A percentile compares a stretch with the other conserved stretches of the same genome.
phyloP scores from a whole-genome alignment of 2,113 vertebrate genomes.

The Hemicordylus capensis region DNA sequence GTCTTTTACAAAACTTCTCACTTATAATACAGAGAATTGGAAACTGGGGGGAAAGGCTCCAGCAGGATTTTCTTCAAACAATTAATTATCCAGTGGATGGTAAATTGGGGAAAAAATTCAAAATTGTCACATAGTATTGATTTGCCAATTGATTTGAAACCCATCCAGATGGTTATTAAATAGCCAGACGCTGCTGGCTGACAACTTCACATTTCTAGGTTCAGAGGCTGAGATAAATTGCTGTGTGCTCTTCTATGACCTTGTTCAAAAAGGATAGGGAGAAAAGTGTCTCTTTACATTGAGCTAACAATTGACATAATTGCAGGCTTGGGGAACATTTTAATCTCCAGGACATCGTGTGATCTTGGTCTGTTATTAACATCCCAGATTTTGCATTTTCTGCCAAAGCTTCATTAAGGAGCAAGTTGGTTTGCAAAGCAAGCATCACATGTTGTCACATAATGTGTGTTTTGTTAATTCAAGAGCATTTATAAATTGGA shows the following conservation, averaged over 20 bases:
- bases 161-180: conserved; percentile 18
- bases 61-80: conserved; percentile 52
- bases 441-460: fast-evolving
- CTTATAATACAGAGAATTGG: background rate
- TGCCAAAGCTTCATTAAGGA: fast-evolving
- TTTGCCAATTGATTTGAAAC: conserved; percentile 36
- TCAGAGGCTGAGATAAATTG: background rate
- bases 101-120: conserved; percentile 32
- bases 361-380: background rate
- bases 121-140: conserved; percentile 31
- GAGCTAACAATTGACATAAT: background rate
- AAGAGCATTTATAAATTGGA: background rate
- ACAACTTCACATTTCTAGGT: background rate
- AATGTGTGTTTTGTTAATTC: fast-evolving
- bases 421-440: background rate
- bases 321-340: background rate
- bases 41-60: conserved; percentile 11
- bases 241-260: fast-evolving
- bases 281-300: background rate
- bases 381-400: fast-evolving
- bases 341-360: background rate
- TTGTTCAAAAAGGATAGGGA: background rate
- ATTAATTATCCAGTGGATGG: conserved; percentile 27
- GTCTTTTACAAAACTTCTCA: background rate
- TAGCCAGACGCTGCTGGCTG: background rate